Conservation (phyloP, 2,113 vertebrate species). For the Podilymbus podiceps region DNA sequence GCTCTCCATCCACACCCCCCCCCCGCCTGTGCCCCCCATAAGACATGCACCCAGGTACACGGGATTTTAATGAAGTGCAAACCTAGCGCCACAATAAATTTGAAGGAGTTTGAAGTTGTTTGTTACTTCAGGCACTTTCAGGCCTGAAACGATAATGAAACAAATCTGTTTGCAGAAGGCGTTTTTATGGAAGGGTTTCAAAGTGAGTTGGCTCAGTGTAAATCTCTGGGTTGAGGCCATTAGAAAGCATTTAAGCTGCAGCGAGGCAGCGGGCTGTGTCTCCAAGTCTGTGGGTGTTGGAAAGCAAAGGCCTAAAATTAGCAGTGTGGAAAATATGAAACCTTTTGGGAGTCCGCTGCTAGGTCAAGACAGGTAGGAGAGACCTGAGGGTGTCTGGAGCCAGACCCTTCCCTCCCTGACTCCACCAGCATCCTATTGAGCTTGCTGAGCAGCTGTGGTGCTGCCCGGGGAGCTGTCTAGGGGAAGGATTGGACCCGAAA, state of each 20-base stretch:
- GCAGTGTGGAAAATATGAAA: background rate
- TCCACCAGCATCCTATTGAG: background rate
- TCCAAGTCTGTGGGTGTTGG: background rate
- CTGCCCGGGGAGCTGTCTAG: background rate
- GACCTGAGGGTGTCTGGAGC: background rate
- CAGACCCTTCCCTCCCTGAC: background rate
- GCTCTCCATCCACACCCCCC: background rate
- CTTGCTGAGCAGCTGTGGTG: background rate
- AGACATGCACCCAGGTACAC: background rate
- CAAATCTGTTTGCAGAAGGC: slow-evolving; percentile 62
- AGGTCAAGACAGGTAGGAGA: background rate
- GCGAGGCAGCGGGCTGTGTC: background rate
- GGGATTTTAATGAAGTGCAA: background rate
- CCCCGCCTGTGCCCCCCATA: background rate
- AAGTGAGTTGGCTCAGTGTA: slow-evolving; percentile 37
- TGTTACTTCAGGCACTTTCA: slow-evolving; percentile 47
- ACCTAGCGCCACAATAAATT: slow-evolving; percentile 4
- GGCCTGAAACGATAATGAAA: slow-evolving; percentile 34
- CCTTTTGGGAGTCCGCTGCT: background rate
- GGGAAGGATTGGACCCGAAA: background rate
- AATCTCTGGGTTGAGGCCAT: slow-evolving; percentile 51
- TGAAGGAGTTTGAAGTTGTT: slow-evolving; percentile 35
- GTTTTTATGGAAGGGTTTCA: slow-evolving; percentile 52
- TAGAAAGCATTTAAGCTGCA: slow-evolving; percentile 39
- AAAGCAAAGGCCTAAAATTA: slow-evolving; percentile 13